These are phyloP conservation scores for Parthenolecanium corni DNA, from an alignment of 2,888 invertebrate genomes.

Conservation along the genomic window DNA sequence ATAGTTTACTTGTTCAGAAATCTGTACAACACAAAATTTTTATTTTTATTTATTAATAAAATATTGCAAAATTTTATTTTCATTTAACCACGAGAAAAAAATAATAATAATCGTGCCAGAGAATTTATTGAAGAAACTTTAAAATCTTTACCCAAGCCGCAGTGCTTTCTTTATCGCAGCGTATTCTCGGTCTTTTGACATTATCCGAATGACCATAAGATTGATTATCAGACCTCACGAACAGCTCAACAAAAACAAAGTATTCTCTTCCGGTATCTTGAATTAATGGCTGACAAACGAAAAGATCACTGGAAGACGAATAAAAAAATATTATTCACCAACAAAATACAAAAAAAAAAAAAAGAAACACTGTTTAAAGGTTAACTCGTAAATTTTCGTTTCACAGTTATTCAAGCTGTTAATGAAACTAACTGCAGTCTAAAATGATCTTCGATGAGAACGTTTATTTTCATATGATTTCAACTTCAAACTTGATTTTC, in stretches of 20 bases:
- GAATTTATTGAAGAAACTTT: background rate
- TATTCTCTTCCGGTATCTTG: constrained; percentile 42
- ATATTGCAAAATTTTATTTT: background rate
- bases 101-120: no score
- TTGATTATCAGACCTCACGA: constrained; percentile 45
- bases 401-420: no score
- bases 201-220: constrained; percentile 35
- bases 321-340: constrained; percentile 7
- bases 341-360: constrained; percentile 7
- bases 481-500: no score
- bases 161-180: constrained; percentile 59
- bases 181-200: constrained; percentile 56
- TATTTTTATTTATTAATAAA: no score
- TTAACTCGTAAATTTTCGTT: no score
- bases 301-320: constrained; percentile 46
- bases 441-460: no score
- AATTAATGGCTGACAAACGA: constrained; percentile 49
- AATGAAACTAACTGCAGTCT: no score
- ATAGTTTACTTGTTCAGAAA: constrained; percentile 74
- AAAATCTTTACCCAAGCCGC: constrained; percentile 48
- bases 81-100: background rate
- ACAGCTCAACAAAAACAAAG: constrained; percentile 59
- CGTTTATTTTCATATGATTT: no score
- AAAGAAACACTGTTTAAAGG: constrained; percentile 15
- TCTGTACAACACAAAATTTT: constrained; percentile 39